Evolutionary conservation across 1,140 invertebrate species (phyloP).

Genomic region (Vollenhovia emeryi): DNA sequence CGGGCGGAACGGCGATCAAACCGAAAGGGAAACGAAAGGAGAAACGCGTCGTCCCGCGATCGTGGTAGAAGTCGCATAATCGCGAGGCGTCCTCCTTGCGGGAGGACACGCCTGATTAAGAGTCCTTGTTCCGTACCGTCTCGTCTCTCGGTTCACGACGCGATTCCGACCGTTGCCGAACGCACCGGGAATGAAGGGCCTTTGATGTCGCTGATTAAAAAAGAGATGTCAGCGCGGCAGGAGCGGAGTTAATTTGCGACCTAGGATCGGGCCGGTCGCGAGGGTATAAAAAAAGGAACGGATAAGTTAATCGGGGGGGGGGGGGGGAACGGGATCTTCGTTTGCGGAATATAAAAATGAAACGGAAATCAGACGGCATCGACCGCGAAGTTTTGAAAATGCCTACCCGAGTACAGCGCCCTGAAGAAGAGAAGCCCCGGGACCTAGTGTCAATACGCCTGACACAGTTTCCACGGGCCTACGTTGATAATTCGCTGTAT

Average conservation of each 20-base stretch:
- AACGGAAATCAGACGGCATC: slow-evolving; percentile 40
- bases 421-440: slow-evolving; percentile 17
- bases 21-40: slow-evolving; percentile 30
- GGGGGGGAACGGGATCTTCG: slow-evolving; percentile 17
- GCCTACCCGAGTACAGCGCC: neutral
- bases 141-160: slow-evolving; percentile 69
- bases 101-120: slow-evolving; percentile 77
- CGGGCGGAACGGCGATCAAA: neutral
- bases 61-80: slow-evolving; percentile 69
- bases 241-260: slow-evolving; percentile 63
- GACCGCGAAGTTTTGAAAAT: neutral
- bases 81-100: slow-evolving; percentile 64
- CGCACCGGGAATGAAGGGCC: slow-evolving; percentile 68
- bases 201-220: slow-evolving; percentile 85
- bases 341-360: slow-evolving; percentile 15
- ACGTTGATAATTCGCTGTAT: slow-evolving; percentile 30
- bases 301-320: slow-evolving; percentile 29
- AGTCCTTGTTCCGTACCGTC: slow-evolving; percentile 65
- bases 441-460: slow-evolving; percentile 43
- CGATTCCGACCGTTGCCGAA: slow-evolving; percentile 76
- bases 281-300: neutral
- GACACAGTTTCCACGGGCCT: slow-evolving; percentile 39
- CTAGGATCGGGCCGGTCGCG: neutral
- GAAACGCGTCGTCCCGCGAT: slow-evolving; percentile 25
- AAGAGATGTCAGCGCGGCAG: slow-evolving; percentile 66